Conservation (phyloP, 2,797 vertebrate species). For the Enteromius anoplus region DNA sequence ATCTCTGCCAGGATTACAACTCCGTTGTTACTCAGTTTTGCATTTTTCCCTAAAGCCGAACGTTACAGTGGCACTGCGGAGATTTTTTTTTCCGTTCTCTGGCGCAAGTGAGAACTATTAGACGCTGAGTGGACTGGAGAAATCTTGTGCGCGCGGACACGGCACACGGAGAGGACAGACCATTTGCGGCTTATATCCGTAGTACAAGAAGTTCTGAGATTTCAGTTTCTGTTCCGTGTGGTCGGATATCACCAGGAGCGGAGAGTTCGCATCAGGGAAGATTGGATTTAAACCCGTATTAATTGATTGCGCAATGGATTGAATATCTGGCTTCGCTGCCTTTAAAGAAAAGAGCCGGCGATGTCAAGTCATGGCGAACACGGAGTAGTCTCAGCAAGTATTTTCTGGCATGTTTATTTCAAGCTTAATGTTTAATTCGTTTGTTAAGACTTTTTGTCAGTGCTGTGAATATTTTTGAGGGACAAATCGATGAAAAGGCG, state of each 20-base stretch:
- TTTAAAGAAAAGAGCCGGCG: conserved; percentile 27
- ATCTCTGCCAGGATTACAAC: conserved; percentile 66
- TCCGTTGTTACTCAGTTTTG: conserved; percentile 14
- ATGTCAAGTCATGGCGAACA: conserved; percentile 39
- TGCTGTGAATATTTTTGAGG: background rate
- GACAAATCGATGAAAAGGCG: conserved; percentile 27
- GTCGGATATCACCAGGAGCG: conserved; percentile 61
- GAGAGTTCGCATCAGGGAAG: conserved; percentile 63
- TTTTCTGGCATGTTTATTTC: conserved; percentile 35
- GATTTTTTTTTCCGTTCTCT: conserved; percentile 51
- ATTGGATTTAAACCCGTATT: conserved; percentile 51
- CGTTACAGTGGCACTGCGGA: conserved; percentile 56
- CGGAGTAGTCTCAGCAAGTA: conserved; percentile 42
- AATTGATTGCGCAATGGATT: conserved; percentile 48
- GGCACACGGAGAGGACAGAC: conserved; percentile 33
- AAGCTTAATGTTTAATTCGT: conserved; percentile 47
- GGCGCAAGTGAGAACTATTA: conserved; percentile 59
- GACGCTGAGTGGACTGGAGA: conserved; percentile 60
- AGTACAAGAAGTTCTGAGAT: conserved; percentile 65
- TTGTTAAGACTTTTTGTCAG: conserved; percentile 13
- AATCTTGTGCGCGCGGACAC: conserved; percentile 49
- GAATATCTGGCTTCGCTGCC: conserved; percentile 38
- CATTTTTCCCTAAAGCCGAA: conserved; percentile 21
- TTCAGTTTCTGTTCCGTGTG: conserved; percentile 58
- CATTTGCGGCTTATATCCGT: background rate